Percentiles rank a stretch among this genome's conserved stretches.
Evolutionary conservation across 2,113 vertebrate species (phyloP).

Genomic region (Pachyramphus minor): DNA sequence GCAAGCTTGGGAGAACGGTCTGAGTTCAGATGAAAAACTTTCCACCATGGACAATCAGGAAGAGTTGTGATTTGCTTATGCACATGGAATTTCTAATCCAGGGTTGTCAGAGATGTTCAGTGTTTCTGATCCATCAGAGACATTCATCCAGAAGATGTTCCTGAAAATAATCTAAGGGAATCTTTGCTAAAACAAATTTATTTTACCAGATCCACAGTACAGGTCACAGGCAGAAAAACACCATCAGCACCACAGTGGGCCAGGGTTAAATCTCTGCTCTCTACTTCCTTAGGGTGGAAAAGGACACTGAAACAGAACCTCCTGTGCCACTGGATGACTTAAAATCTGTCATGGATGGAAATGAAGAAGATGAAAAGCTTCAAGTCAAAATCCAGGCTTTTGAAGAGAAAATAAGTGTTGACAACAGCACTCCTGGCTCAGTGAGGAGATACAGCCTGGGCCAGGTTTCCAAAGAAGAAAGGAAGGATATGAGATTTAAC

Average conservation of each 20-base stretch:
- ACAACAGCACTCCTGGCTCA: slow-evolving; percentile 66
- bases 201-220: background rate
- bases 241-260: background rate
- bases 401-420: slow-evolving; percentile 76
- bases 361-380: slow-evolving; percentile 73
- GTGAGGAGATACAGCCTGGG: slow-evolving; percentile 80
- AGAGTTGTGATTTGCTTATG: background rate
- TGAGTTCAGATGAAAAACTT: background rate
- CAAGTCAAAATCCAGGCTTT: slow-evolving; percentile 83
- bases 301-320: slow-evolving; percentile 24
- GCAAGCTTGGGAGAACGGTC: background rate
- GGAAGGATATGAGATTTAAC: slow-evolving; percentile 84
- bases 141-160: background rate
- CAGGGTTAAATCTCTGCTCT: background rate
- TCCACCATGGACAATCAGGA: background rate
- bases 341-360: slow-evolving; percentile 35
- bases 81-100: background rate
- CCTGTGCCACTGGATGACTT: slow-evolving; percentile 37
- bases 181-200: background rate
- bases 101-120: background rate
- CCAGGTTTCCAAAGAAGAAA: slow-evolving; percentile 81
- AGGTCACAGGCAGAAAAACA: background rate
- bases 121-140: background rate
- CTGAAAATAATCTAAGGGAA: background rate
- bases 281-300: slow-evolving; percentile 56